Evolutionary conservation across 2,888 invertebrate genomes (phyloP), one percentile per base, ranked within the genome.

Genomic region (Iselma pallidipennis): DNA sequence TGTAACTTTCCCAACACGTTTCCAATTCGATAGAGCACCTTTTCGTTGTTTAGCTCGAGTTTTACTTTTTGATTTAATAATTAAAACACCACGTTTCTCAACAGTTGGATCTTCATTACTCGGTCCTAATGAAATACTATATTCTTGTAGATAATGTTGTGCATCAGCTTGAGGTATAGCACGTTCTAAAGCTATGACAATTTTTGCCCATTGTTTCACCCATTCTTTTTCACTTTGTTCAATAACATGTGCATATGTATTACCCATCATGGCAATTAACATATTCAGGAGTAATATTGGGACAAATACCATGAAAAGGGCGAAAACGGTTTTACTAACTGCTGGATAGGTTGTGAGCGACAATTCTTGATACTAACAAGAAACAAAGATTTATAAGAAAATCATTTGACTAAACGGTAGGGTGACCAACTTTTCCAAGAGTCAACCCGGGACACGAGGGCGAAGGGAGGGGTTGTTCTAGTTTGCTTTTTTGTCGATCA

Each of bases 201-300:
- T 98, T 84, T 98, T 98, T 0, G 98, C 98, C 96, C 98, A 99
- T 93, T 96, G 96, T 80, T 96, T 96, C 80, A 97, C 92, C 94
- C 96, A 99, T 80, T 99, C 98, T 82, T 98, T 98, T 82, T 98
- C 98, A 31, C 98, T 98, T 79, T 97, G 96, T 79, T 96, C 95
- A 71, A 98, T 99, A 62, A 99, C 96, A 73, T 95, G 94, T 0
- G 96, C 95, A 80, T 99, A 99, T 0, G 99, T 99, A 82, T 98
- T 98, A 31, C 98, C 98, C 98, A 99, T 99, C 98, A 98, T 99
- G 67, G 99, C 99, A 69, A 99, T 99, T 81, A 99, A 87, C 91
- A 92, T 98, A 88, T 98, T 98, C 12, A 98, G 87, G 74, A 98
- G 83, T 52, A 98, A 83, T 76, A 98, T 98, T 1, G 98, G 98